Base-by-base conservation (phyloP, 2,888 invertebrate genomes). In the Drymonia ruficornis region DNA sequence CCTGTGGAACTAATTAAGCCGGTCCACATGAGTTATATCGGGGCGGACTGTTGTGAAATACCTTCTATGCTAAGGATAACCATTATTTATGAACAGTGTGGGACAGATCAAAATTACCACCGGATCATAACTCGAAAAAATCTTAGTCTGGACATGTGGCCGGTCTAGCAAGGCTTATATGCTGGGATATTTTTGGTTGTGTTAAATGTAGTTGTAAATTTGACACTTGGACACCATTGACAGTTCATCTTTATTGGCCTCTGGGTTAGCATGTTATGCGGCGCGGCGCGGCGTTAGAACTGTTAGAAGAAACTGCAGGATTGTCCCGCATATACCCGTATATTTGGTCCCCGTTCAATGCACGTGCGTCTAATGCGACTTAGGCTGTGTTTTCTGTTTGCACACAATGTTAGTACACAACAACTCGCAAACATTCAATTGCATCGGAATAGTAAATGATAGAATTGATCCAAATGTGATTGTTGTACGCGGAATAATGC, bases 301-400 rank as follows among this genome's bases (percentile, higher is more conserved):
- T n/a, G n/a, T 36, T n/a, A n/a, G 36, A 36, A 36, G 36, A 36
- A 36, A 9, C n/a, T 36, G 4, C n/a, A 36, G 40, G 7, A 40
- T 16, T 8, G 1, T 40, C 40, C 16, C 31, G 46, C 15, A 16
- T 11, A 31, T 3, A n/a, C 46, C 46, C n/a, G 13, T 16, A 44
- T 23, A 4, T 7, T 23, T 23, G 19, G 43, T 16, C 9, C 0
- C 23, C n/a, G 13, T 6, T 23, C 15, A 15, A 12, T 46, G 3
- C 8, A 46, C 46, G 46, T 46, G 46, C 29, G 46, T 29, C 9
- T 23, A 12, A 23, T 44, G 31, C 46, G n/a, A 16, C 16, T 44
- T 16, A 15, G 23, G 44, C 6, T 13, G 7, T 29, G 44, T 29
- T 46, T 15, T 46, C 23, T 44, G 16, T 46, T 46, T 29, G 46